These are phyloP conservation scores for Bovichtus diacanthus DNA, from an alignment of 2,797 vertebrate species.

Conservation along the genomic window DNA sequence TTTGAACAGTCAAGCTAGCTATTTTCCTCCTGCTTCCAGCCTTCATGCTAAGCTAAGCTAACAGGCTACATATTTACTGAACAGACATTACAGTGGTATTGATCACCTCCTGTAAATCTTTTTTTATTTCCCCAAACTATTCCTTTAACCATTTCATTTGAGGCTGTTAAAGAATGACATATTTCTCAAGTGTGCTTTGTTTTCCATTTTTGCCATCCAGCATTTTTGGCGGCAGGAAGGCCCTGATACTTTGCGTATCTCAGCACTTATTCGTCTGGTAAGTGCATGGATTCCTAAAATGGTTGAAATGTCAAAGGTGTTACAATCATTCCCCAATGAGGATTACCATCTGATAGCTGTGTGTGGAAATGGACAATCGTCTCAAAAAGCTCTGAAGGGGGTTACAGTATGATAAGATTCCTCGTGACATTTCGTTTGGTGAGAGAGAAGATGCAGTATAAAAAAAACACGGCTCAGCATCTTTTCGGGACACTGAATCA, in stretches of 20 bases:
- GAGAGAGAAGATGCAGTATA: conserved; percentile 59
- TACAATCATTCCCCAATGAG: conserved; percentile 50
- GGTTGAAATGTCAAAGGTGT: conserved; percentile 46
- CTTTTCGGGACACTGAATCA: conserved; percentile 70
- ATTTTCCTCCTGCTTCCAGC: not conserved
- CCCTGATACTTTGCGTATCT: conserved; percentile 24
- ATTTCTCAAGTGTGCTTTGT: conserved; percentile 51
- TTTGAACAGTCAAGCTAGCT: not conserved
- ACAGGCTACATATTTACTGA: not conserved
- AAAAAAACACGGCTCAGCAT: conserved; percentile 68
- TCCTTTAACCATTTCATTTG: not conserved
- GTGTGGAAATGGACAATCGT: conserved; percentile 47
- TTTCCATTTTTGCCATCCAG: conserved; percentile 15
- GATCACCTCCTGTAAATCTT: not conserved
- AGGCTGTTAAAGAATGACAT: not conserved
- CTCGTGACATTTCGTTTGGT: conserved; percentile 53
- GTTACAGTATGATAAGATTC: conserved; percentile 32
- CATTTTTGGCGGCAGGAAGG: conserved; percentile 7
- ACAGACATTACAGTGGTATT: not conserved
- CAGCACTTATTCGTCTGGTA: conserved; percentile 32
- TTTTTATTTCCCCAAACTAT: not conserved
- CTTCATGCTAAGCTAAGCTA: conserved; percentile 1
- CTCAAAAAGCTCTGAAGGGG: conserved; percentile 47
- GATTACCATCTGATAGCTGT: conserved; percentile 43
- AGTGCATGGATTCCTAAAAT: conserved; percentile 21